Base-by-base conservation (phyloP, 2,888 invertebrate species). In the Chloroclysta siterata region DNA sequence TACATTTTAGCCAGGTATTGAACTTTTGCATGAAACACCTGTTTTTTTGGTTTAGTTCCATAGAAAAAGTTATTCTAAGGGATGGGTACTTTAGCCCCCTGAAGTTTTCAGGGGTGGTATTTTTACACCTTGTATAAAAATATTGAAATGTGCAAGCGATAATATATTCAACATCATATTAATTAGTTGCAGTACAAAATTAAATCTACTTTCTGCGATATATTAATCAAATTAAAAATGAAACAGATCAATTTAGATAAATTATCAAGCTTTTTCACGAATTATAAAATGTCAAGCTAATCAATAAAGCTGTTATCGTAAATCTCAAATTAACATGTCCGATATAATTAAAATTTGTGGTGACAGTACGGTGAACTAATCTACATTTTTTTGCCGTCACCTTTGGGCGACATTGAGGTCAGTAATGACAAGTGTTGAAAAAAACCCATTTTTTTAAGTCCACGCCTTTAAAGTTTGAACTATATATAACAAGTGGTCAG, bases 331-430 rank as follows among this genome's bases (percentile, higher is more conserved):
- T 39, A 46, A 57, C 48, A 42, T 61, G 59, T 60, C 62, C 53
- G 36, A 36, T 56, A 51, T 56, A 56, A 68, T 66, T 54, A 72
- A 58, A 70, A 65, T 70, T 64, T 69, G 65, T 69, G 78, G 74
- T 72, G 67, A 71, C 71, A 72, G 71, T 73, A 70, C 63, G 70
- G 29, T 70, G 70, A 77, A 77, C 62, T 79, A 78, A 80, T 80
- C 77, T 76, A 70, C 60, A 63, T 70, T 74, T 81, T 87, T 84
- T 84, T 73, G 51, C 64, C 77, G 73, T 81, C 79, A 83, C 81
- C 81, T 84, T 75, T 77, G 74, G 73, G 80, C 81, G 82, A 81
- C 80, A 77, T 72, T 87, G 87, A 87, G 88, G 87, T 87, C 88
- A 72, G 61, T 55, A 67, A 53, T 53, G 55, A 66, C 53, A 61